phyloP scores from a whole-genome alignment of 2,888 invertebrate genomes.

The Podotricha telesiphe region DNA sequence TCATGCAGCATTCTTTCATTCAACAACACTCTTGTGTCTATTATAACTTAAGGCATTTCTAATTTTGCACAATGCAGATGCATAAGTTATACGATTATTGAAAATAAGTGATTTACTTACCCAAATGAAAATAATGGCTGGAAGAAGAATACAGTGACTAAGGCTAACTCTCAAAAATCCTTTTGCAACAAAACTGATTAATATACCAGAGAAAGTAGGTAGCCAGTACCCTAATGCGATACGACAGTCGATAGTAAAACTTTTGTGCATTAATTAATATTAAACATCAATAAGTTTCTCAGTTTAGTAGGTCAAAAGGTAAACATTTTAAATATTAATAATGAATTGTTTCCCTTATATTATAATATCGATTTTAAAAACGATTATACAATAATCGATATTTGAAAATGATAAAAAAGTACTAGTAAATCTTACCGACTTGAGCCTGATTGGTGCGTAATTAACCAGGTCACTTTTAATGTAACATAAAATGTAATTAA shows the following conservation, averaged over 20 bases:
- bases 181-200: neutral
- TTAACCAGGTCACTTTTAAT: slow-evolving; percentile 14
- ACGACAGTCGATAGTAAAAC: neutral
- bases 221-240: neutral
- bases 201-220: slow-evolving; percentile 2
- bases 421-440: neutral
- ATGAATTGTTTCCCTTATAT: neutral
- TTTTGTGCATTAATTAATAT: slow-evolving; percentile 4
- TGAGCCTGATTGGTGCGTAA: neutral
- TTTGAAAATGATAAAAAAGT: no score
- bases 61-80: no score
- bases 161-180: no score
- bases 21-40: no score
- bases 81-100: neutral
- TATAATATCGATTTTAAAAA: neutral
- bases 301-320: slow-evolving; percentile 19
- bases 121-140: neutral
- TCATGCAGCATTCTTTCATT: no score
- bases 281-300: neutral
- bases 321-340: neutral
- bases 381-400: no score
- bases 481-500: neutral
- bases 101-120: neutral
- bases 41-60: no score
- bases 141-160: neutral